Evolutionary conservation across 2,113 vertebrate species (phyloP).

Genomic region (Ammospiza nelsoni): DNA sequence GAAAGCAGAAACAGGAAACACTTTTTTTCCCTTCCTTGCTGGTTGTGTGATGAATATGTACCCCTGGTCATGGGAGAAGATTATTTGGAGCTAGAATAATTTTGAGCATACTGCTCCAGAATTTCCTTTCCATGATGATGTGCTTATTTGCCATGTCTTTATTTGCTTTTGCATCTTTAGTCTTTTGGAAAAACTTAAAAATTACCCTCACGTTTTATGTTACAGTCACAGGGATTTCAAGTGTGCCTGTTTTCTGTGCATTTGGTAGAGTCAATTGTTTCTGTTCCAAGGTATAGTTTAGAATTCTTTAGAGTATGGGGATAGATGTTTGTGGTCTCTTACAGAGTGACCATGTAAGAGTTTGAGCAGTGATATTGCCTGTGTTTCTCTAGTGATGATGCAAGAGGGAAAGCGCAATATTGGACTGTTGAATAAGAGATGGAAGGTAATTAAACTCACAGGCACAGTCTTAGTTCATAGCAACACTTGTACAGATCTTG

Average conservation of each 20-base stretch:
- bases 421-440: not conserved
- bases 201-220: not conserved
- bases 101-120: not conserved
- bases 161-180: not conserved
- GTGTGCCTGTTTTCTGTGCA: not conserved
- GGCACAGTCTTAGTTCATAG: not conserved
- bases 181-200: not conserved
- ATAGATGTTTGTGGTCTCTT: fast-evolving
- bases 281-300: not conserved
- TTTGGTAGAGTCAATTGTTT: not conserved
- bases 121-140: not conserved
- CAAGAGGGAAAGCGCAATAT: not conserved
- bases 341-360: not conserved
- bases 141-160: not conserved
- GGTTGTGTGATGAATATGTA: not conserved
- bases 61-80: not conserved
- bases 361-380: not conserved
- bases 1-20: not conserved
- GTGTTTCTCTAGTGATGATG: not conserved
- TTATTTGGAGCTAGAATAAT: not conserved
- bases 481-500: not conserved
- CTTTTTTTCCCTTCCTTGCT: fast-evolving
- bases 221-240: not conserved
- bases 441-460: not conserved
- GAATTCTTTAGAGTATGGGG: not conserved